Conservation (phyloP, 2,797 vertebrate species). For the Smutsia gigantea region DNA sequence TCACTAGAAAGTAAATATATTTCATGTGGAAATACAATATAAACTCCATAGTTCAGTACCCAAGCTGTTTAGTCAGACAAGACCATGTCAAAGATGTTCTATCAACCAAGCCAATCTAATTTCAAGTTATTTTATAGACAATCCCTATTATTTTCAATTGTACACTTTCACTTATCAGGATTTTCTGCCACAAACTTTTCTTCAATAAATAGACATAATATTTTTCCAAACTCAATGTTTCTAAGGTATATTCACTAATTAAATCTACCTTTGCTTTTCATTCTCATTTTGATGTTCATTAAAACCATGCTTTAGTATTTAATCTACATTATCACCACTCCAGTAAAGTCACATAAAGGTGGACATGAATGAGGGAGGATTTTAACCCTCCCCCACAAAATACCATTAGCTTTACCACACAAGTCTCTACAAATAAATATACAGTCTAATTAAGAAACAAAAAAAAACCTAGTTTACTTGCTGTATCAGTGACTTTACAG, state of each 20-base stretch:
- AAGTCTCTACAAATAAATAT: background rate
- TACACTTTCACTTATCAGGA: background rate
- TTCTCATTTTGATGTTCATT: background rate
- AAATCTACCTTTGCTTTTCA: background rate
- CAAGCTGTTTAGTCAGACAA: background rate
- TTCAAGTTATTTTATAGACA: background rate
- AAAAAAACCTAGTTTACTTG: background rate
- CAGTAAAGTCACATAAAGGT: background rate
- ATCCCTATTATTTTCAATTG: background rate
- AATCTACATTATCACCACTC: background rate
- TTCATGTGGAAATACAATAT: background rate
- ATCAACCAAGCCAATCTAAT: background rate
- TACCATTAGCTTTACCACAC: background rate
- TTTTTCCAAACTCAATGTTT: background rate
- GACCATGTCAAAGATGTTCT: background rate
- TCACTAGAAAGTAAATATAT: background rate
- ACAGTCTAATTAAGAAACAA: background rate
- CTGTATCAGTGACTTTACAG: background rate
- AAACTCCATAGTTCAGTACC: background rate
- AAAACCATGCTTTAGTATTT: background rate
- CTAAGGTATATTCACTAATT: background rate
- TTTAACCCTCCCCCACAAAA: accelerated
- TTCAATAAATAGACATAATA: background rate
- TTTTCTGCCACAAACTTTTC: background rate
- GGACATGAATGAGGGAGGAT: background rate